Conservation (phyloP, 2,113 vertebrate genomes). For the Phalacrocorax aristotelis region DNA sequence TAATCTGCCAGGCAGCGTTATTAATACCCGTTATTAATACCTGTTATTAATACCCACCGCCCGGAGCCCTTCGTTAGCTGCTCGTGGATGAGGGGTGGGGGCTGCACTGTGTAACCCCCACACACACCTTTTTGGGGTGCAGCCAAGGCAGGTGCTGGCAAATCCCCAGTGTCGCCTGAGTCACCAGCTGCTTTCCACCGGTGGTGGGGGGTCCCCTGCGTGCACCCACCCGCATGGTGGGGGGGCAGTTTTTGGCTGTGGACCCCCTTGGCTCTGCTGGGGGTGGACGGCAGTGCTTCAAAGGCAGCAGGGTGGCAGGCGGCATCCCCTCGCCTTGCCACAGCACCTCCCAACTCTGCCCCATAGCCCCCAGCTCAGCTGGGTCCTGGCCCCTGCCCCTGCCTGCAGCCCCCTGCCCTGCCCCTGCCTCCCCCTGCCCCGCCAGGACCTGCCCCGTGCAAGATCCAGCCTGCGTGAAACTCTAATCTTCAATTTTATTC, state of each 20-base stretch:
- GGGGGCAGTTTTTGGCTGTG: neutral
- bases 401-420: neutral
- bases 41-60: neutral
- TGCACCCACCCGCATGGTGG: neutral
- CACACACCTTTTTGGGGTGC: neutral
- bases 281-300: neutral
- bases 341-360: neutral
- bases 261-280: no score
- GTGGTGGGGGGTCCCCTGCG: accelerated
- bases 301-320: neutral
- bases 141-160: neutral
- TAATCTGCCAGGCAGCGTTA: constrained; percentile 16
- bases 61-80: neutral
- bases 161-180: neutral
- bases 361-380: neutral
- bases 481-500: constrained; percentile 84
- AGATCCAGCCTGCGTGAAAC: constrained; percentile 73
- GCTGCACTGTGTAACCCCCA: accelerated
- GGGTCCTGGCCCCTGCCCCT: neutral
- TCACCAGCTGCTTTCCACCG: neutral
- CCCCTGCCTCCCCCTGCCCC: neutral
- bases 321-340: neutral
- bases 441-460: constrained; percentile 56
- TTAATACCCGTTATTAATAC: constrained; percentile 27
- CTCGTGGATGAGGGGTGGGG: accelerated